Base-by-base conservation (phyloP, 2,113 vertebrate species). In the Indicator indicator region DNA sequence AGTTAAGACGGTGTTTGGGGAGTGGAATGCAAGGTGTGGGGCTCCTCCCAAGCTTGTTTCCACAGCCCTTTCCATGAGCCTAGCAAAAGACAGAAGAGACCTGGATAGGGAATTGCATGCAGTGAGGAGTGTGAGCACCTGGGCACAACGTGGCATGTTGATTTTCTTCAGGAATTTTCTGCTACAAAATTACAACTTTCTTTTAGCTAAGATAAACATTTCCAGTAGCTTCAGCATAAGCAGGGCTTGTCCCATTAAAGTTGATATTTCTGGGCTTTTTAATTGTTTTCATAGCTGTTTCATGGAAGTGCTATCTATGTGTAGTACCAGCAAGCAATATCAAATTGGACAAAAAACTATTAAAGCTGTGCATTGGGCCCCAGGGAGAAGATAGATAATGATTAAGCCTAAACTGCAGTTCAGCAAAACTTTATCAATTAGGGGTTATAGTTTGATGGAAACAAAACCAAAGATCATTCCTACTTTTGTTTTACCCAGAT, bases 111-210 rank as follows among this genome's bases (percentile, higher is more conserved):
- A 83, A 88, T 36, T 3, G 2, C 28, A 44, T 17, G 6, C 0
- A 1, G 23, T 50, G 33, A 64, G 46, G 50, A 48, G 9, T 82
- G 38, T 44, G 38, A 90, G 62, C 23, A 36, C 32, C 9, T 12
- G 42, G 21, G n/a, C 3, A 1, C 28, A 67, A 24, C 0, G 3
- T 28, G 26, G 4, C 32, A 4, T 4, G 36, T 7, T 73, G 48
- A 17, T 28, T 18, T 73, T 67, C 78, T 42, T 14, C 21, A 83
- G 52, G 36, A 83, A 67, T 79, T 79, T 70, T 15, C 5, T 80
- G 20, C 18, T 76, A 76, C 44, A 50, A 13, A 44, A 23, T 12
- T 54, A 32, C 12, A 6, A 24, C 28, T 30, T 90, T 82, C 46
- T 24, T 19, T 74, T 48, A 73, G 38, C 27, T 1, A 3, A 75